Percentiles rank a stretch among this genome's conserved stretches.
phyloP scores from a whole-genome alignment of 2,888 invertebrate genomes.

The Xestia sexstrigata region DNA sequence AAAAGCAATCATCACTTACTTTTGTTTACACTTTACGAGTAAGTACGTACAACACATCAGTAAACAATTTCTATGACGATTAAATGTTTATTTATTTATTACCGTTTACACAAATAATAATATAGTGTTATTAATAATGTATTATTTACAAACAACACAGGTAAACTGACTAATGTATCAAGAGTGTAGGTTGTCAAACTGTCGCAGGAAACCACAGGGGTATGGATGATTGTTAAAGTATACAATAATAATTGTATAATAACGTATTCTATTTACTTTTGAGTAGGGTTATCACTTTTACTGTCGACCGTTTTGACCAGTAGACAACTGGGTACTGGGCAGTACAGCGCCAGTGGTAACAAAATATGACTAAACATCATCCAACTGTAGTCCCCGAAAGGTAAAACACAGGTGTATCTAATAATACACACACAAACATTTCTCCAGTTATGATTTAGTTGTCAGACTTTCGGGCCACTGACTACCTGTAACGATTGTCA shows the following conservation, averaged over 20 bases:
- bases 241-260: conserved; percentile 30
- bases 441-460: too few species aligned
- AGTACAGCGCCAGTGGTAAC: not conserved
- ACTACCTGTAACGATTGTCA: too few species aligned
- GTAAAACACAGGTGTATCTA: not conserved
- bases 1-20: not conserved
- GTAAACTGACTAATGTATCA: not conserved
- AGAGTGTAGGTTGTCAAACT: conserved; percentile 5
- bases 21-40: not conserved
- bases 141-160: conserved; percentile 16
- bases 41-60: conserved; percentile 6
- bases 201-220: not conserved
- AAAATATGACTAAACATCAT: not conserved
- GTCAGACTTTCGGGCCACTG: too few species aligned
- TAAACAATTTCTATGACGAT: not conserved
- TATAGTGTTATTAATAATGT: not conserved
- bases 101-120: conserved; percentile 13
- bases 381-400: not conserved
- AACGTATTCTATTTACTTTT: not conserved
- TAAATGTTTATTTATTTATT: not conserved
- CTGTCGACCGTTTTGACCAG: not conserved
- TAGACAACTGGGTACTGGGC: not conserved
- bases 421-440: too few species aligned
- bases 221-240: conserved; percentile 11
- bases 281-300: conserved; percentile 22